These are phyloP conservation scores for Eristalis tenax DNA, from an alignment of 2,888 invertebrate species.

Conservation along the genomic window DNA sequence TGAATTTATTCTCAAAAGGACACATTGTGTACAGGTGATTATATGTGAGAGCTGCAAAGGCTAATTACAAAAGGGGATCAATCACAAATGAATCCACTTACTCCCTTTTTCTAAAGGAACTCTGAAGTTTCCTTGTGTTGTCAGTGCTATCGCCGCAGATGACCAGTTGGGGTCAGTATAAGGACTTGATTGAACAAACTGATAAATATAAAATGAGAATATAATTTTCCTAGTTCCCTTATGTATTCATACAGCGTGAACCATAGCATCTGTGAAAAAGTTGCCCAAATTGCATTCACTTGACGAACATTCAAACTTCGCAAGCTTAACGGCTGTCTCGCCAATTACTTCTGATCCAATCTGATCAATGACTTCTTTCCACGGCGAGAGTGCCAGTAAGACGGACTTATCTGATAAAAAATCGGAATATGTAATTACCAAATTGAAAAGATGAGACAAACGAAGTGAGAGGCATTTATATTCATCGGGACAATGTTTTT, in stretches of 20 bases:
- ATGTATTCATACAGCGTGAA: slow-evolving; percentile 47
- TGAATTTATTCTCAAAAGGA: slow-evolving; percentile 90
- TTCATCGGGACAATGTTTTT: too few species aligned
- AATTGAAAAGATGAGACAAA: not conserved
- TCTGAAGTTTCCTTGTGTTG: slow-evolving; percentile 86
- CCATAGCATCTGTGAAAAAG: slow-evolving; percentile 66
- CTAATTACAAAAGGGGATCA: not conserved
- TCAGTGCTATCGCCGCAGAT: slow-evolving; percentile 84
- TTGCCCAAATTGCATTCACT: slow-evolving; percentile 65
- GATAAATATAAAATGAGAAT: not conserved
- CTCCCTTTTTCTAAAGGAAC: slow-evolving; percentile 84
- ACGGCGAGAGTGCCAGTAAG: slow-evolving; percentile 83
- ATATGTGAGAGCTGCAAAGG: slow-evolving; percentile 85
- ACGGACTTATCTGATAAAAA: slow-evolving; percentile 76
- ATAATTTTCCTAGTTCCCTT: not conserved
- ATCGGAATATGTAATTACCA: not conserved
- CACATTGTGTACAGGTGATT: slow-evolving; percentile 86
- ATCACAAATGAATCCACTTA: slow-evolving; percentile 75
- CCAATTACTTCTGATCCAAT: slow-evolving; percentile 83
- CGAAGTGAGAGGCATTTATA: not conserved
- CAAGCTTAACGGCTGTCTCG: slow-evolving; percentile 82
- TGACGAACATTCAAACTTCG: slow-evolving; percentile 83
- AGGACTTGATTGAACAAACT: slow-evolving; percentile 47
- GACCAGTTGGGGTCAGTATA: slow-evolving; percentile 83
- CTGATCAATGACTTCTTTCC: slow-evolving; percentile 83